Evolutionary conservation across 2,113 vertebrate species (phyloP), one percentile per base, ranked within the genome.

Genomic region (Hiodon tergisus): DNA sequence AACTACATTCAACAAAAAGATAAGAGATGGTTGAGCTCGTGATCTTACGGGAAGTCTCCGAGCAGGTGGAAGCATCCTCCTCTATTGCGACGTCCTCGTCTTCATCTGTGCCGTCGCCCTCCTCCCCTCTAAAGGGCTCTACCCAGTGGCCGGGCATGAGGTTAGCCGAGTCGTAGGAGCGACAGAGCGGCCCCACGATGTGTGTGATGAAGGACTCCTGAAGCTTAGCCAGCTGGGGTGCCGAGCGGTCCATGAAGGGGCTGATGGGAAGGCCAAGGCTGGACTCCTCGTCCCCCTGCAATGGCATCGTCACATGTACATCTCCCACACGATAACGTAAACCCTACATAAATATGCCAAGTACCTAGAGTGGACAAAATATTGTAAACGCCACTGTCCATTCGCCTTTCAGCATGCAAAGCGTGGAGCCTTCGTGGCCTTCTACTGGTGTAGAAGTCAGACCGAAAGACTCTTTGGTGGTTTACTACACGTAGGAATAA

Each of bases 181-280:
- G 93, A 78, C 97, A 98, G 0, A 99, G 91, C 0, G 97, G 97
- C 2, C 97, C 95, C 83, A 99, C 97, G 1, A 99, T 99, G 88
- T 99, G 97, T 4, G 96, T 95, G 84, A 99, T 98, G 87, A 99
- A 99, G 5, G 97, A 99, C 76, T 99, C 97, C 87, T 99, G 97
- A 51, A 99, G 94, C 73, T 97, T 94, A 74, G 97, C 97, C 84
- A 99, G 77, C 87, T 98, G 97, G 0, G 97, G 97, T 1, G 95
- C 94, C 4, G 95, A 94, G 67, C 97, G 93, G 84, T 99, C 95
- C 97, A 99, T 99, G 88, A 97, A 99, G 1, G 97, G 97, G 78
- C 97, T 99, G 83, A 97, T 93, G 3, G 97, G 96, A 75, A 99
- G 91, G 4, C 95, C 97, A 13, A 96, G 87, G 80, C 93, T 97